Percentiles rank a stretch among this genome's conserved stretches.
Conservation (phyloP, 2,113 vertebrate genomes). For the Agelaius phoeniceus region DNA sequence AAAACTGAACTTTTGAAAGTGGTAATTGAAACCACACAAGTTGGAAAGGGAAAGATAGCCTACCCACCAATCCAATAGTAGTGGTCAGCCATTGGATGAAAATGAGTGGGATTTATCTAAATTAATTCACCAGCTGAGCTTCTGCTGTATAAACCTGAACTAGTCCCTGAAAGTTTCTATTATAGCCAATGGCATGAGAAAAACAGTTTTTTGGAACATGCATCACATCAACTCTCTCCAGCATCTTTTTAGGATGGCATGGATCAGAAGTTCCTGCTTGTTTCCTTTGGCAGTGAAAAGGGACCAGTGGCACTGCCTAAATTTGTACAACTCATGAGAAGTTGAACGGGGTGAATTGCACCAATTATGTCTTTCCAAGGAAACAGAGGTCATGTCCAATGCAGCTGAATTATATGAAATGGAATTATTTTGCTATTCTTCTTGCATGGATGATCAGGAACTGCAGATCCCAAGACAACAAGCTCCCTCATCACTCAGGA, state of each 20-base stretch:
- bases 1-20: constrained; percentile 27
- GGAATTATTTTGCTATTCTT: background rate
- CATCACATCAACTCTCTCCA: background rate
- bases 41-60: background rate
- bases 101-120: background rate
- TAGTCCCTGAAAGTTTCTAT: background rate
- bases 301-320: background rate
- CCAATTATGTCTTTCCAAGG: background rate
- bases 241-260: background rate
- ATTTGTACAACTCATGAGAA: background rate
- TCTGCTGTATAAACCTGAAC: background rate
- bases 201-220: background rate
- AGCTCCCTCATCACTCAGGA: constrained; percentile 6
- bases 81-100: background rate
- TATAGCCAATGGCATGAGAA: background rate
- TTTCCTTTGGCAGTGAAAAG: background rate
- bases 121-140: background rate
- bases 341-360: fast-evolving
- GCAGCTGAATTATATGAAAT: background rate
- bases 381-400: background rate
- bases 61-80: background rate
- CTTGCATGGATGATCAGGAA: background rate
- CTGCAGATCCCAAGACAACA: background rate
- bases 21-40: constrained; percentile 32
- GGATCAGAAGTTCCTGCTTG: background rate